Evolutionary conservation across 2,888 invertebrate genomes (phyloP).

Genomic region (Blera fallax): DNA sequence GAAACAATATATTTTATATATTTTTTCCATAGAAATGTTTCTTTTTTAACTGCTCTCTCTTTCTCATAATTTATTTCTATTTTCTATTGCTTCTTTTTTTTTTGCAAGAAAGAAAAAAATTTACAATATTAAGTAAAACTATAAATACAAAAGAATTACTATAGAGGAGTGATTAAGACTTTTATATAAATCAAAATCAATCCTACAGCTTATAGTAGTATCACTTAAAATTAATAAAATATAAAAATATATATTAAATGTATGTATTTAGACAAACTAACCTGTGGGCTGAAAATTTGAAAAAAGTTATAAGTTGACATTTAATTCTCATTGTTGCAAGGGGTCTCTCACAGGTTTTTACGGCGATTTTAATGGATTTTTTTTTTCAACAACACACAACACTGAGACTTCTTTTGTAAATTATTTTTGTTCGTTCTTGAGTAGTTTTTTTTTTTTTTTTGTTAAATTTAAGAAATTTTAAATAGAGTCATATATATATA

Average conservation of each 20-base stretch:
- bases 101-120: slow-evolving; percentile 22
- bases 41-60: slow-evolving; percentile 39
- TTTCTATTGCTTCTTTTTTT: slow-evolving; percentile 5
- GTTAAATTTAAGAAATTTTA: slow-evolving; percentile 30
- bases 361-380: slow-evolving; percentile 3
- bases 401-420: slow-evolving; percentile 49
- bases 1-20: slow-evolving; percentile 77
- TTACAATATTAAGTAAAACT: slow-evolving; percentile 67
- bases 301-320: slow-evolving; percentile 57
- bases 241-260: slow-evolving; percentile 15
- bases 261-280: slow-evolving; percentile 76
- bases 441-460: slow-evolving; percentile 44
- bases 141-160: slow-evolving; percentile 52
- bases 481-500: slow-evolving; percentile 6
- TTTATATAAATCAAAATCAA: slow-evolving; percentile 20
- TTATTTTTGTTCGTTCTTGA: slow-evolving; percentile 51
- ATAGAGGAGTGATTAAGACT: slow-evolving; percentile 27
- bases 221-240: slow-evolving; percentile 40
- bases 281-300: slow-evolving; percentile 79
- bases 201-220: slow-evolving; percentile 27
- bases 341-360: slow-evolving; percentile 74
- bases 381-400: slow-evolving; percentile 52
- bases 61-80: slow-evolving; percentile 5
- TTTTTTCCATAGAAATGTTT: slow-evolving; percentile 39
- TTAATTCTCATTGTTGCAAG: slow-evolving; percentile 67